Evolutionary conservation across 1,140 invertebrate species (phyloP).

Genomic region (Aradophagus sp.): DNA sequence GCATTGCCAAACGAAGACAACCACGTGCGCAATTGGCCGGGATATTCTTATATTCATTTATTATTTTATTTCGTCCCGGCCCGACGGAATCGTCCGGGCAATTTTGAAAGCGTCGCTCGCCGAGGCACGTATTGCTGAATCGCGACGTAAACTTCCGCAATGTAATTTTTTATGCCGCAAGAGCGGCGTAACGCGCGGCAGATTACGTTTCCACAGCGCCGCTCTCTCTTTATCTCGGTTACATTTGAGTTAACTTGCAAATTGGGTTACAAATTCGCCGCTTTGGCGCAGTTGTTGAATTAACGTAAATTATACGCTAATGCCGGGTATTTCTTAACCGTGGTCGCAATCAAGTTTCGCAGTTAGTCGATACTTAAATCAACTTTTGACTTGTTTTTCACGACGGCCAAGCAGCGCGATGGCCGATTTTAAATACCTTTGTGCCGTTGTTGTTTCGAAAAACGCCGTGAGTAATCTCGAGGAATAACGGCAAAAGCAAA

Average conservation of each 20-base stretch:
- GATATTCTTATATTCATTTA: not conserved
- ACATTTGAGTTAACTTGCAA: conserved; percentile 32
- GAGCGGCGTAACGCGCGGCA: conserved; percentile 23
- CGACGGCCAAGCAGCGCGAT: too few species aligned
- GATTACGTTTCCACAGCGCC: conserved; percentile 19
- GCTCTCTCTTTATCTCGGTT: conserved; percentile 18
- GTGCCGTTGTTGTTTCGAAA: too few species aligned
- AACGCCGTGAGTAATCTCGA: too few species aligned
- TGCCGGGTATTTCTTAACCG: conserved; percentile 1
- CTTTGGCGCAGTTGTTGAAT: conserved; percentile 23
- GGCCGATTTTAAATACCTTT: too few species aligned
- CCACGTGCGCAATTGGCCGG: too few species aligned
- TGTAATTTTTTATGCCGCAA: conserved; percentile 32
- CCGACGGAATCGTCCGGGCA: conserved; percentile 10
- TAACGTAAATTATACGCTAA: conserved; percentile 18
- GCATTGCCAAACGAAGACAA: too few species aligned
- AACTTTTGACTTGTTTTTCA: too few species aligned
- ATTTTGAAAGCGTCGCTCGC: conserved; percentile 15
- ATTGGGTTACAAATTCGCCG: conserved; percentile 25
- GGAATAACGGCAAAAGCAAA: too few species aligned
- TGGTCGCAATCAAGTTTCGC: conserved; percentile 1
- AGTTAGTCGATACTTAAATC: too few species aligned
- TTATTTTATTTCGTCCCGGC: conserved; percentile 6
- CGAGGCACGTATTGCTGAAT: conserved; percentile 26
- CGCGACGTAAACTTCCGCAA: conserved; percentile 28